Base-by-base conservation (phyloP, 2,113 vertebrate genomes). In the Grus americana region DNA sequence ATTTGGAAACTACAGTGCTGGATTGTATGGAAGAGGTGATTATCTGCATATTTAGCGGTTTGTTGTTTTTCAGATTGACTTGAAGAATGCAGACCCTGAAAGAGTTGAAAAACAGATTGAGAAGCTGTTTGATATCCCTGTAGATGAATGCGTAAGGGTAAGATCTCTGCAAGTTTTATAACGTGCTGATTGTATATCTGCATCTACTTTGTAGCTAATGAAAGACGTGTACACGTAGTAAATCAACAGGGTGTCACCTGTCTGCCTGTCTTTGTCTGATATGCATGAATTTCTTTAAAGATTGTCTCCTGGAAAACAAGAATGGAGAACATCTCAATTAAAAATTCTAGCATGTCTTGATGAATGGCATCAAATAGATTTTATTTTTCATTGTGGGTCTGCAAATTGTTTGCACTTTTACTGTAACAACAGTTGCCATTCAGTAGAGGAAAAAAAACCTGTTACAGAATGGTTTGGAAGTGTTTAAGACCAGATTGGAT, bases 11-110 rank as follows among this genome's bases (percentile, higher is more conserved):
- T 67, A 18, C 11, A 23, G 15, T 82, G 55, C 34, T 93, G 49
- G 15, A 24, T 67, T 29, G 12, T 47, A 18, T 9, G 23, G 24
- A 65, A 46, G 27, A 30, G 2, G 0, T 15, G 11, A 4, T 72
- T 62, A 59, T 26, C 49, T 82, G 12, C 66, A 9, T 86, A 24
- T 59, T 68, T 76, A 91, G 40, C 22, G 62, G 15, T 80, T 68
- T 50, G 36, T 74, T 96, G 74, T 94, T 97, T 96, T 94, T 65
- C 88, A 99, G 99, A 99, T 99, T 95, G 99, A 99, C 97, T 98
- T 99, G 90, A 99, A 99, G 98, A 99, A 99, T 94, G 99, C 99
- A 52, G 98, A 99, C 88, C 99, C 99, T 66, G 98, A 98, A 91
- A 97, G 98, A 90, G 99, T 99, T 86, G 99, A 98, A 97, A 98